These are phyloP conservation scores for Cirrhinus molitorella DNA, from an alignment of 2,797 vertebrate genomes.

Conservation along the genomic window DNA sequence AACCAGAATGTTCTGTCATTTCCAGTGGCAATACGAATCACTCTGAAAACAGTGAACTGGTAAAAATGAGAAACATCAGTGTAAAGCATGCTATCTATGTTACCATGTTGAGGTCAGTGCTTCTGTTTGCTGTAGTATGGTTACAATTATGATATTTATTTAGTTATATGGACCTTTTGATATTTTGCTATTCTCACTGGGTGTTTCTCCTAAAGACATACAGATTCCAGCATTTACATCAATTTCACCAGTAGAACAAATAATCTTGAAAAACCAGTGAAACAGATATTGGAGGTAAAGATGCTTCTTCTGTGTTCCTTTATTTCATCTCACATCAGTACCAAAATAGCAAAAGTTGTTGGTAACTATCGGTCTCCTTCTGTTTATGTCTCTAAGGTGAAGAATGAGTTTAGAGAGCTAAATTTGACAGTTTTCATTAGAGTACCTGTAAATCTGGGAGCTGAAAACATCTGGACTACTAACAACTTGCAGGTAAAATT, in stretches of 20 bases:
- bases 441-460: constrained; percentile 78
- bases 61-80: constrained; percentile 66
- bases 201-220: constrained; percentile 64
- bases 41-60: constrained; percentile 58
- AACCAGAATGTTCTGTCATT: neutral
- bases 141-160: neutral
- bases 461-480: constrained; percentile 74
- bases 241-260: constrained; percentile 78
- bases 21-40: constrained; percentile 77
- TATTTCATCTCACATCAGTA: neutral
- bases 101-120: constrained; percentile 71
- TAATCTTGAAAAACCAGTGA: constrained; percentile 66
- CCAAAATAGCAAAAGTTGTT: neutral
- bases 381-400: constrained; percentile 71
- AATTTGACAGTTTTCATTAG: constrained; percentile 78
- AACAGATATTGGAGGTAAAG: constrained; percentile 78
- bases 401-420: constrained; percentile 72
- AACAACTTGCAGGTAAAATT: constrained; percentile 67
- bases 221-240: constrained; percentile 77
- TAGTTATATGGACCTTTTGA: neutral
- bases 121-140: neutral
- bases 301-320: neutral
- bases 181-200: neutral
- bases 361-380: neutral
- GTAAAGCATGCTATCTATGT: constrained; percentile 83